A percentile compares a stretch with the other conserved stretches of the same genome.
phyloP scores from a whole-genome alignment of 1,140 invertebrate species.

The Heliconius melpomene region DNA sequence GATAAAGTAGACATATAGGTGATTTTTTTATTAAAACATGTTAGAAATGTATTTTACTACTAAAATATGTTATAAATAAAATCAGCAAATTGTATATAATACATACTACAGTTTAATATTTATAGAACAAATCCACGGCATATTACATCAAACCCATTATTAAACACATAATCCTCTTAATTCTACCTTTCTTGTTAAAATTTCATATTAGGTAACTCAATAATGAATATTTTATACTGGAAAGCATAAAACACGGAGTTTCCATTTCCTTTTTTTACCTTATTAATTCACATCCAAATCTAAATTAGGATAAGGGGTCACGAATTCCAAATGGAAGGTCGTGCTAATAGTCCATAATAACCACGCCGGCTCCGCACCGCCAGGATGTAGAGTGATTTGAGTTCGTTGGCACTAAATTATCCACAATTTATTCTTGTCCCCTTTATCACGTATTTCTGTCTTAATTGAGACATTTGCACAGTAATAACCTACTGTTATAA shows the following conservation, averaged over 20 bases:
- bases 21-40: too few relatives aligned
- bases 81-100: background rate
- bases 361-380: slow-evolving; percentile 40
- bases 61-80: too few relatives aligned
- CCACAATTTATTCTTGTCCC: slow-evolving; percentile 68
- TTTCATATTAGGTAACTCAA: slow-evolving; percentile 1
- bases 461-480: slow-evolving; percentile 77
- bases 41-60: too few relatives aligned
- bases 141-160: background rate
- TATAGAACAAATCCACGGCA: background rate
- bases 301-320: slow-evolving; percentile 38
- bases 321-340: slow-evolving; percentile 39
- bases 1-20: too few relatives aligned
- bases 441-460: slow-evolving; percentile 70
- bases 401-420: slow-evolving; percentile 64
- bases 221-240: slow-evolving; percentile 20
- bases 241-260: slow-evolving; percentile 22
- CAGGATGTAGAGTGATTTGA: slow-evolving; percentile 59
- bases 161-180: slow-evolving; percentile 16
- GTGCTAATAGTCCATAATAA: slow-evolving; percentile 48
- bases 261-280: slow-evolving; percentile 32
- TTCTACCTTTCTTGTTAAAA: slow-evolving; percentile 8
- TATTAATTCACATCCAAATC: slow-evolving; percentile 31
- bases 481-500: slow-evolving; percentile 61
- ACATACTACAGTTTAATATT: background rate